A percentile compares a stretch with the other conserved stretches of the same genome.
phyloP scores from a whole-genome alignment of 2,797 vertebrate genomes.

The Hafferia zeledoni region DNA sequence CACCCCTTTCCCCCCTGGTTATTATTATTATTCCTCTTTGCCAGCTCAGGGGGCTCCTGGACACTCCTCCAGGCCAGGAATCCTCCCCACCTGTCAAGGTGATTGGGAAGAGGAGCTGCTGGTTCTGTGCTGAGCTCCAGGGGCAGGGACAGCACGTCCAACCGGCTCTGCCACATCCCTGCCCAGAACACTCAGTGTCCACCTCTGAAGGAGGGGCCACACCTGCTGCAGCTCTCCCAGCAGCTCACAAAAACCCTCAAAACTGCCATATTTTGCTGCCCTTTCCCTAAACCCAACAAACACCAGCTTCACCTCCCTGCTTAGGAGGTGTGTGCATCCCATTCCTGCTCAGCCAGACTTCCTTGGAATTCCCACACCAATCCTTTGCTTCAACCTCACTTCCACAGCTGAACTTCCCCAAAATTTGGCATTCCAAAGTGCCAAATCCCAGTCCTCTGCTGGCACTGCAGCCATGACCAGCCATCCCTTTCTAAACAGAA shows the following conservation, averaged over 20 bases:
- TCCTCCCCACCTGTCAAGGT: background rate
- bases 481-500: background rate
- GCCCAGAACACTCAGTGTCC: background rate
- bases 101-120: background rate
- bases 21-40: background rate
- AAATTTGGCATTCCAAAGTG: background rate
- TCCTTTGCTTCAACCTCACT: background rate
- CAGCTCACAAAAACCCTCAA: background rate
- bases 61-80: background rate
- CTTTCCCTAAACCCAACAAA: background rate
- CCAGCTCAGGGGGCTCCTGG: background rate
- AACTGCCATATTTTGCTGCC: background rate
- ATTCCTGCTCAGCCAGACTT: background rate
- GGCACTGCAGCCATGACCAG: background rate
- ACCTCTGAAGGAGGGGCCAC: background rate
- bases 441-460: background rate
- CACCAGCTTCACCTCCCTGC: background rate
- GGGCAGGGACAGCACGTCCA: background rate
- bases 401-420: background rate
- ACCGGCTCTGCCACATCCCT: background rate
- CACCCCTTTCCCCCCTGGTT: accelerated
- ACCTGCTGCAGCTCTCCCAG: accelerated
- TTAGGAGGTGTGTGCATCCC: accelerated
- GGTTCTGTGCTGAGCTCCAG: background rate
- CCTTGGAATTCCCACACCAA: background rate